A percentile compares a stretch with the other conserved stretches of the same genome.
These are phyloP conservation scores for Steinernema hermaphroditum DNA, from an alignment of 2,888 invertebrate genomes.

Conservation along the genomic window DNA sequence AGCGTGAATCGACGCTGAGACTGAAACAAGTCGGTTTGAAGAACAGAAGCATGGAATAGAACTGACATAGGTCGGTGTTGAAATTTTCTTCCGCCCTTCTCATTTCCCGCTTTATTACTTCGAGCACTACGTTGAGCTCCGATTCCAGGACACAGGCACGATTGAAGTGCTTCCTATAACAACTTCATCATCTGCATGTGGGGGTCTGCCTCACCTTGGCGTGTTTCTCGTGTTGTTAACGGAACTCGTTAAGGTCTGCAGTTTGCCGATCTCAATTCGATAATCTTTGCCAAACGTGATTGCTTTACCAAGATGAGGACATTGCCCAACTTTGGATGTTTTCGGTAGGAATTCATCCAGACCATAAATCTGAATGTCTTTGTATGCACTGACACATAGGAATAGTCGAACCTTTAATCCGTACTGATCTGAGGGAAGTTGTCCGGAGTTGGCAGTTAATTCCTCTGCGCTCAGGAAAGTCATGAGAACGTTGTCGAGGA, in stretches of 20 bases:
- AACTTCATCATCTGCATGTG: no score
- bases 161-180: slow-evolving; percentile 1
- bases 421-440: slow-evolving; percentile 49
- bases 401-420: slow-evolving; percentile 53
- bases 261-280: slow-evolving; percentile 51
- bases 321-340: slow-evolving; percentile 50
- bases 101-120: slow-evolving; percentile 6
- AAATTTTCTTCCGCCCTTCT: slow-evolving; percentile 5
- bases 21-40: background rate
- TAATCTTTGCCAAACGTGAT: slow-evolving; percentile 59
- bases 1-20: slow-evolving; percentile 15
- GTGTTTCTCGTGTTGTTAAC: background rate
- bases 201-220: no score
- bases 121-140: slow-evolving; percentile 2
- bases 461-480: slow-evolving; percentile 43
- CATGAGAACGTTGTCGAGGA: slow-evolving; percentile 50
- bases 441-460: slow-evolving; percentile 36
- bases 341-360: slow-evolving; percentile 50
- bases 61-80: slow-evolving; percentile 8
- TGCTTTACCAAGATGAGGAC: slow-evolving; percentile 57
- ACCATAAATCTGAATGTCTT: slow-evolving; percentile 46
- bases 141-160: slow-evolving; percentile 2
- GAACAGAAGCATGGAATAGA: background rate
- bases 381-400: slow-evolving; percentile 35
- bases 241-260: background rate